phyloP scores from a whole-genome alignment of 2,797 vertebrate species.

The Fistularia commersonii region DNA sequence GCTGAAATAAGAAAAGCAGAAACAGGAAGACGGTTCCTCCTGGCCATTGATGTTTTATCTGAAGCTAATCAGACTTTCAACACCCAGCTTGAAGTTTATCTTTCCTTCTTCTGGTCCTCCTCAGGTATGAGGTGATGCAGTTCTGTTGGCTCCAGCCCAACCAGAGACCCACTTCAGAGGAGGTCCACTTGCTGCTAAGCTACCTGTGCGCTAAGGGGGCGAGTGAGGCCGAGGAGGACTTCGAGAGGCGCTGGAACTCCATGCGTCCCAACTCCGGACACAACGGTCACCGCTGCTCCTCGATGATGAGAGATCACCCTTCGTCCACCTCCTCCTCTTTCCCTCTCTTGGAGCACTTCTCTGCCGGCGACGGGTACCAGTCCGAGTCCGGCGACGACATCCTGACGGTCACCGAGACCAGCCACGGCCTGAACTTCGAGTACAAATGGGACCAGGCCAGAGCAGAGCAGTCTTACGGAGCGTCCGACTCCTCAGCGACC shows the following conservation, averaged over 20 bases:
- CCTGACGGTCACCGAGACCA: conserved; percentile 93
- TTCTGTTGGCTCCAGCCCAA: conserved; percentile 98
- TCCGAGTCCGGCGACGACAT: conserved; percentile 88
- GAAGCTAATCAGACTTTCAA: not conserved
- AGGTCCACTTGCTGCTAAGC: conserved; percentile 92
- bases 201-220: conserved; percentile 91
- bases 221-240: conserved; percentile 89
- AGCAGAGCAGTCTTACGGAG: conserved; percentile 74
- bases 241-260: conserved; percentile 93
- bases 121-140: conserved; percentile 98
- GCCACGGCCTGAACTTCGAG: conserved; percentile 94
- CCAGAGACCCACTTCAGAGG: conserved; percentile 91
- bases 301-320: conserved; percentile 24
- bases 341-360: conserved; percentile 90
- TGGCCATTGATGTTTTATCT: no score
- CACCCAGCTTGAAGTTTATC: not conserved
- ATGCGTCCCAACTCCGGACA: conserved; percentile 80
- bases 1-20: no score
- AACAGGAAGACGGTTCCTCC: no score
- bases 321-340: conserved; percentile 75
- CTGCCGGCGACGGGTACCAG: conserved; percentile 81
- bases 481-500: conserved; percentile 57
- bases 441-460: conserved; percentile 94
- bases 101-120: not conserved
- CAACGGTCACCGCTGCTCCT: conserved; percentile 25